Conservation (phyloP, 2,113 vertebrate species). For the Cephalophus harveyi region DNA sequence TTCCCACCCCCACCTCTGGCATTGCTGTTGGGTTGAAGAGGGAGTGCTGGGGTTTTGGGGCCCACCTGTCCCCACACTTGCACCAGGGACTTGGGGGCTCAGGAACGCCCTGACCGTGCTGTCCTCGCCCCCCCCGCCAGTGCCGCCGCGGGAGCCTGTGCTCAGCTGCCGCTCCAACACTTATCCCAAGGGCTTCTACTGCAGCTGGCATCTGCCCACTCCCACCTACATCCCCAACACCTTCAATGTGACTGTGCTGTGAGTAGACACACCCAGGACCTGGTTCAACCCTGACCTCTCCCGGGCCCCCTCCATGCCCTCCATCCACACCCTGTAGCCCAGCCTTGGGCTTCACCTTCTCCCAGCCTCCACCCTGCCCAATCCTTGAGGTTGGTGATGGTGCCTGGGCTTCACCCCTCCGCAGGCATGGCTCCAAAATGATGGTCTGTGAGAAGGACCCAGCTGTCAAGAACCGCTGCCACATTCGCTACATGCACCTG, state of each 20-base stretch:
- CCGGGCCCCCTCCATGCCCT: background rate
- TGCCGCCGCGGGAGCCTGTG: conserved; percentile 86
- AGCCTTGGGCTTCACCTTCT: background rate
- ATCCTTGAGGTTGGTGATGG: conserved; percentile 39
- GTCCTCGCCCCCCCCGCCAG: conserved; percentile 71
- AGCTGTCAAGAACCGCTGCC: conserved; percentile 93
- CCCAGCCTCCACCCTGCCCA: background rate
- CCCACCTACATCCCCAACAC: conserved; percentile 92
- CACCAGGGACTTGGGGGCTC: background rate
- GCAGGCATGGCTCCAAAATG: conserved; percentile 86
- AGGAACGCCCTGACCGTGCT: background rate
- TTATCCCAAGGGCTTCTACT: conserved; percentile 98
- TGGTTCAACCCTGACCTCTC: background rate
- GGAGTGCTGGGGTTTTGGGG: conserved; percentile 48
- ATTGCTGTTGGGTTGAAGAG: conserved; percentile 48
- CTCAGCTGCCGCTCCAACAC: conserved; percentile 96
- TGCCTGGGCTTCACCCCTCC: conserved; percentile 37
- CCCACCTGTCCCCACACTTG: conserved; percentile 52
- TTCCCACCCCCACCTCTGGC: conserved; percentile 59
- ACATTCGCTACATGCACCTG: conserved; percentile 92
- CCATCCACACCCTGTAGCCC: background rate
- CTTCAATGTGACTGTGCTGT: conserved; percentile 95
- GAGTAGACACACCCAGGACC: conserved; percentile 75
- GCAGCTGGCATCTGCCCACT: conserved; percentile 93
- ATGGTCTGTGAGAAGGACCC: conserved; percentile 90